Evolutionary conservation across 2,888 invertebrate genomes (phyloP), one percentile per base, ranked within the genome.

Genomic region (Atrina japonica): DNA sequence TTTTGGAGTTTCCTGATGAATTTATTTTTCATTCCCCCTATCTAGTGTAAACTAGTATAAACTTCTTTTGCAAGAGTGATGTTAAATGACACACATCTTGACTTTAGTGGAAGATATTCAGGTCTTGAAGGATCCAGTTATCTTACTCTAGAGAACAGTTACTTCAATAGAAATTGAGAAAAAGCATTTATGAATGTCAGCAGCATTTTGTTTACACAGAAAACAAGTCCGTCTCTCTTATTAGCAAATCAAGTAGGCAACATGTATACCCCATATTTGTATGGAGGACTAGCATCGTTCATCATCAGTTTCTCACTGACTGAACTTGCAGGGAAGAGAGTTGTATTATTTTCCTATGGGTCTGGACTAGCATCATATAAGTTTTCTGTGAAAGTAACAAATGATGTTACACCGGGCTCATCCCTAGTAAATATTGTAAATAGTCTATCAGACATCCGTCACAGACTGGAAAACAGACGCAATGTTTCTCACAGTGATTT

Each of bases 261-360:
- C 89, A 99, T 99, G 99, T 99, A 99, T 90, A 99, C 99, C 0
- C 95, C 99, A 0, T 98, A 98, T 0, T 92, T 99, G 29, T 99
- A 98, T 91, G 96, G 96, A 3, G 96, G 99, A 3, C 92, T 99
- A 14, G 94, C 95, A 0, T 97, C 98, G 5, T 94, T 73, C 53
- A 58, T 81, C 25, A 63, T 43, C 83, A 92, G 94, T 85, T 94
- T 94, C 89, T 91, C 93, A 2, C 91, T 93, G 0, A 91, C 92
- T 14, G 93, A 95, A 78, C 90, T 98, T 59, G 93, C 94, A 45
- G 97, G 96, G 6, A 95, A 94, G 86, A 94, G 95, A 80, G 93
- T 98, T 76, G 95, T 94, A 0, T 90, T 99, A 61, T 99, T 99
- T 91, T 99, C 99, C 0, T 99, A 99, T 89, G 99, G 99, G 0